Percentiles rank a stretch among this genome's conserved stretches.
phyloP scores from a whole-genome alignment of 1,140 invertebrate genomes.

The Ptiloglossa arizonensis region DNA sequence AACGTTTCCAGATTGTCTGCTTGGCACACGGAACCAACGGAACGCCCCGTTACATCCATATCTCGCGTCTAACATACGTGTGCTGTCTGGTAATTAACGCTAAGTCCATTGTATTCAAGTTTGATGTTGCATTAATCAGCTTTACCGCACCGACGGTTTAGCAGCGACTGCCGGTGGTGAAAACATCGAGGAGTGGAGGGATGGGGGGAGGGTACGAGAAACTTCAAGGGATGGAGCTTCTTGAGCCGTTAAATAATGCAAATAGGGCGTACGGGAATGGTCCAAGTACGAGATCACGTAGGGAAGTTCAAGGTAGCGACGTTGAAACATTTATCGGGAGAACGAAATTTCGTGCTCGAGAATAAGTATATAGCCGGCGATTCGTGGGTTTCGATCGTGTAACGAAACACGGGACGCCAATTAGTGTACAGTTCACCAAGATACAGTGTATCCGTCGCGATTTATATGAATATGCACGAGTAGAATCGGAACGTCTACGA shows the following conservation, averaged over 20 bases:
- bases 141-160: not conserved
- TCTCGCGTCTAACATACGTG: not conserved
- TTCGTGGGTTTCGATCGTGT: not conserved
- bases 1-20: not conserved
- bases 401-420: too few species aligned
- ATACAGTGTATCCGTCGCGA: too few species aligned
- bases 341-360: not conserved
- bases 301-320: not conserved
- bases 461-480: too few species aligned
- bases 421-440: too few species aligned
- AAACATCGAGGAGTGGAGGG: not conserved
- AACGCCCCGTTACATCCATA: slow-evolving; percentile 21
- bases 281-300: not conserved
- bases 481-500: too few species aligned
- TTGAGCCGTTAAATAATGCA: slow-evolving; percentile 26
- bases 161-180: not conserved
- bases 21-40: not conserved
- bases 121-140: slow-evolving; percentile 39
- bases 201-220: not conserved
- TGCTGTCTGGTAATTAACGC: slow-evolving; percentile 21
- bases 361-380: not conserved
- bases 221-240: not conserved
- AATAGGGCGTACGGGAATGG: not conserved
- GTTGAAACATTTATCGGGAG: not conserved
- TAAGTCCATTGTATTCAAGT: slow-evolving; percentile 29